Evolutionary conservation across 2,888 invertebrate genomes (phyloP), one percentile per base, ranked within the genome.

Genomic region (Cylloceria caligata): DNA sequence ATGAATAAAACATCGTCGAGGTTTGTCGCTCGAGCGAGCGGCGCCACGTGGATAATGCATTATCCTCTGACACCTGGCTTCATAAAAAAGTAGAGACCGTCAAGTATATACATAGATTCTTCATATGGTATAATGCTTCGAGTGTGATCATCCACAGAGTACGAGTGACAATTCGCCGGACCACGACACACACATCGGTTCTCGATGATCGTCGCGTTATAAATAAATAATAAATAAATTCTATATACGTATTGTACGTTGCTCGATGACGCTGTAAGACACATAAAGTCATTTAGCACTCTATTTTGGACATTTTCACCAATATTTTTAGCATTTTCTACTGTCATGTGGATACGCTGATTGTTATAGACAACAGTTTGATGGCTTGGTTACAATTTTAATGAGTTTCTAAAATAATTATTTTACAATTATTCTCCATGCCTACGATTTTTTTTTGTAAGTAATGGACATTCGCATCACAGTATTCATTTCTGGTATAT

Each of bases 1-100:
- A 75, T 78, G 71, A 78, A 82, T 82, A 82, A 79, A 78, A 82
- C 69, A 82, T 82, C 34, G 65, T 42, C 60, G 74, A 69, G 74
- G 77, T 65, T 78, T 55, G 81, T 74, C 81, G 55, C 24, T 16
- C 47, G 64, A 78, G 69, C 69, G 65, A 69, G 65, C 73, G 45
- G 36, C 27, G 64, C 36, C 77, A 69, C 77, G 73, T 49, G 39
- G 69, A 77, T 81, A 78, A 77, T 78, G 77, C 81, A 81, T 81
- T 74, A 78, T 81, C 69, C 73, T 49, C 30, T 77, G 64, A 62
- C 65, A 78, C 55, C 47, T 39, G 73, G 47, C 27, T 69, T 64
- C 36, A 36, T 42, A 69, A 39, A 68, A 75, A 13, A 57, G n/a
- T n/a, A 64, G 52, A 49, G 49, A 64, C 36, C 24, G 62, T 73